Base-by-base conservation (phyloP, 2,888 invertebrate species). In the Rapana venosa region DNA sequence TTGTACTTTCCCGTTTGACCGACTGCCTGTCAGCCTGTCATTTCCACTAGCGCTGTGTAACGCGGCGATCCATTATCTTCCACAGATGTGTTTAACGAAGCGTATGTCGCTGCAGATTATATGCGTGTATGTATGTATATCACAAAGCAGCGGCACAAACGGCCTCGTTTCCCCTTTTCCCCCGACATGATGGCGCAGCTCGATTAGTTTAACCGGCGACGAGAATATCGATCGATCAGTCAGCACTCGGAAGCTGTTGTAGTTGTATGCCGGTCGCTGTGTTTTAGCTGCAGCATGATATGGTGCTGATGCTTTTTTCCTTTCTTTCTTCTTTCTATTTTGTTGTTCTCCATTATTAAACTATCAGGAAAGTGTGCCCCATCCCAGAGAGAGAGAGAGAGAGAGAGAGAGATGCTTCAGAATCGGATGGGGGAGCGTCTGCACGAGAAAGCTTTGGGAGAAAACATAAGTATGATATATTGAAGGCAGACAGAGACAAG, bases 121-220 rank as follows among this genome's bases (percentile, higher is more conserved):
- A 30, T 77, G 74, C n/a, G 74, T 74, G 74, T 74, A n/a, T 74
- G 74, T 74, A n/a, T 74, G n/a, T 61, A n/a, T 74, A n/a, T 74
- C n/a, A 47, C 47, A 47, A 47, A 47, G 47, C 47, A n/a, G n/a
- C n/a, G n/a, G n/a, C n/a, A 47, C 8, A 47, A 47, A 47, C 47
- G 47, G 47, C 47, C 47, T 47, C 47, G 47, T 47, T 47, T 47
- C 47, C 47, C 47, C 47, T n/a, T n/a, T 70, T 70, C 26, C 11
- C 26, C 5, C 70, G 70, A 74, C 70, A 74, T 74, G 0, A 74
- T 74, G 70, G 70, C 70, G 70, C n/a, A 8, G 70, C 70, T 74
- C 70, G 26, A n/a, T 74, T 11, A 74, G 26, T 74, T 22, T n/a
- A 2, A n/a, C 70, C 70, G n/a, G n/a, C 70, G n/a, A 11, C 47